Evolutionary conservation across 1,140 invertebrate genomes (phyloP), one percentile per base, ranked within the genome.

Genomic region (Acromyrmex heyeri): DNA sequence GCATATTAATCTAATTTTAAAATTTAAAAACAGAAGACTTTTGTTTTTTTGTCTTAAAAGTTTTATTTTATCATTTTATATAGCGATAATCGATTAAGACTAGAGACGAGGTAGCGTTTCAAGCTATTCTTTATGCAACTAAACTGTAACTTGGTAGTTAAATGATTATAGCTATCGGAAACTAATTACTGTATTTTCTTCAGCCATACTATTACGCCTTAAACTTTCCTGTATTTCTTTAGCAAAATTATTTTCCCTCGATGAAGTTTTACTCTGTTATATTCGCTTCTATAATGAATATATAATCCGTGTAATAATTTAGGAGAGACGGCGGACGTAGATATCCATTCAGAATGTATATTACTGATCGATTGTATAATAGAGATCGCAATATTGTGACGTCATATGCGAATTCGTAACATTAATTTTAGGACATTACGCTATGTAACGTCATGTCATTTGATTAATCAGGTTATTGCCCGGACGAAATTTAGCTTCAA

Each of bases 261-360:
- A 70, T 57, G 61, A 69, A 69, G 34, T 73, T 61, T 14, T 30
- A 8, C 14, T 16, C 5, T 34, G 5, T 61, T 61, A 59, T 30
- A 73, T 59, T 18, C 24, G 3, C 30, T 44, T 48, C 27, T 30
- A 48, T 44, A 10, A 44, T 7, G n/a, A n/a, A 30, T 44, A 44
- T 44, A 44, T 34, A 61, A 27, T 21, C 24, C 2, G 18, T 55
- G 67, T 59, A 82, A 82, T 82, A 73, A 83, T 83, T 83, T 73
- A 83, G 30, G 6, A 73, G 61, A 65, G 48, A 38, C 10, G 34
- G 34, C 50, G 34, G 6, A n/a, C 12, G 10, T 57, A 59, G 53
- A 16, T 34, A 30, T 30, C 14, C 24, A 21, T 83, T 34, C 5
- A 18, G 30, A 75, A 27, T 14, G 27, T 38, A n/a, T 44, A 48